These are phyloP conservation scores for Zalophus californianus DNA, from an alignment of 2,797 vertebrate species.

Conservation along the genomic window DNA sequence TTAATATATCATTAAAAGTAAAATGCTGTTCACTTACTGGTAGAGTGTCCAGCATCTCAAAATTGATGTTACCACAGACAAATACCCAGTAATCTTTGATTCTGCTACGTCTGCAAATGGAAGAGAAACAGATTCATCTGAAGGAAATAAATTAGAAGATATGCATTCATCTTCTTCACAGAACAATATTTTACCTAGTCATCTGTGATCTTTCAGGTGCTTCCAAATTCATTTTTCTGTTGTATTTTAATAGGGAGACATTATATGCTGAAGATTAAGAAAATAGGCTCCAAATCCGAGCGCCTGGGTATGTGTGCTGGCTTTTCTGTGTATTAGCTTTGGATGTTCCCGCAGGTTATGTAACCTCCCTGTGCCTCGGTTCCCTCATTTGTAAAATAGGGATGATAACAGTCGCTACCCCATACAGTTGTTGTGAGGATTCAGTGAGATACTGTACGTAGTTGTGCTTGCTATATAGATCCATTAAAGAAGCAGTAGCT, in stretches of 20 bases:
- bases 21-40: background rate
- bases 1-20: background rate
- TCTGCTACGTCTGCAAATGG: background rate
- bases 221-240: background rate
- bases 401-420: background rate
- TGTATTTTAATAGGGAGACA: background rate
- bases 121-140: slow-evolving; percentile 37
- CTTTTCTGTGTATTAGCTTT: background rate
- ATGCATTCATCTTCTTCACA: background rate
- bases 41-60: background rate
- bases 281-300: background rate
- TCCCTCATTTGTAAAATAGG: background rate
- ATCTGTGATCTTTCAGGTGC: background rate
- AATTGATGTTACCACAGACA: background rate
- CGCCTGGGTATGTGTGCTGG: no score
- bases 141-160: slow-evolving; percentile 3
- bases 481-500: background rate
- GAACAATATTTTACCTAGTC: background rate
- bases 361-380: background rate
- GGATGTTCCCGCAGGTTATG: background rate
- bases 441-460: background rate
- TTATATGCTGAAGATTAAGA: background rate
- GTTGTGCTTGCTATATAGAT: background rate
- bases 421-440: background rate
- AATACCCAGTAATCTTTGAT: background rate